Conservation (phyloP, 2,888 invertebrate genomes). For the Crioceris asparagi region DNA sequence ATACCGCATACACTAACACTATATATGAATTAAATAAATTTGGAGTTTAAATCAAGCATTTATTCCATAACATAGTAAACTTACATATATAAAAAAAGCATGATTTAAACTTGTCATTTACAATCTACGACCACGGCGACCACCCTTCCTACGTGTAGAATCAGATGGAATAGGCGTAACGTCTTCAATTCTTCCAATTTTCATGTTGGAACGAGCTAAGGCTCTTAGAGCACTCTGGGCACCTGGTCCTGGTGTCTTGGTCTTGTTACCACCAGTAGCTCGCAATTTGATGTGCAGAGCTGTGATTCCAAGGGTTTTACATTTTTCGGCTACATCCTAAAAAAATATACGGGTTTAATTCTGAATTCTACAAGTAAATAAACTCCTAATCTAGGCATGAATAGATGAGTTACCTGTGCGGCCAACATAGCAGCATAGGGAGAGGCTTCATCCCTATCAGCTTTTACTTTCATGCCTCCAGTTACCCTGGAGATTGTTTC, state of each 20-base stretch:
- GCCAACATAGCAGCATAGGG: constrained; percentile 99
- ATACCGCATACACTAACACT: too few relatives aligned
- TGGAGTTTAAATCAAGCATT: too few relatives aligned
- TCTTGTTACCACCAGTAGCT: constrained; percentile 97
- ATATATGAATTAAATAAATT: too few relatives aligned
- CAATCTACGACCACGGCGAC: constrained; percentile 97
- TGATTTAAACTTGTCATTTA: too few relatives aligned
- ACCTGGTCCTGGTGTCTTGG: constrained; percentile 97
- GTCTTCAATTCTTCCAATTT: constrained; percentile 98
- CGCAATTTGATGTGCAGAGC: constrained; percentile 97
- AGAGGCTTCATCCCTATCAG: constrained; percentile 99
- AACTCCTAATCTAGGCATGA: too few relatives aligned
- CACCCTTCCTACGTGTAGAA: constrained; percentile 98
- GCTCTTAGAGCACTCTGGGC: constrained; percentile 97
- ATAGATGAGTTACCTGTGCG: constrained; percentile 63
- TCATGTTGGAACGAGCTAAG: constrained; percentile 97
- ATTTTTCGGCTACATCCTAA: constrained; percentile 95
- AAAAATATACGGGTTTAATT: too few relatives aligned
- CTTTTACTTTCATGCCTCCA: constrained; percentile 99
- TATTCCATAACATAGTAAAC: too few relatives aligned
- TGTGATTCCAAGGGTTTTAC: constrained; percentile 93
- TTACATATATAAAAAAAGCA: too few relatives aligned
- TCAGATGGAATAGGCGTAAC: constrained; percentile 99
- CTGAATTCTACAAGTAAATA: too few relatives aligned
- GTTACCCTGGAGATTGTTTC: constrained; percentile 93